These are phyloP conservation scores for Pampus argenteus DNA, from an alignment of 2,797 vertebrate species.

Conservation along the genomic window DNA sequence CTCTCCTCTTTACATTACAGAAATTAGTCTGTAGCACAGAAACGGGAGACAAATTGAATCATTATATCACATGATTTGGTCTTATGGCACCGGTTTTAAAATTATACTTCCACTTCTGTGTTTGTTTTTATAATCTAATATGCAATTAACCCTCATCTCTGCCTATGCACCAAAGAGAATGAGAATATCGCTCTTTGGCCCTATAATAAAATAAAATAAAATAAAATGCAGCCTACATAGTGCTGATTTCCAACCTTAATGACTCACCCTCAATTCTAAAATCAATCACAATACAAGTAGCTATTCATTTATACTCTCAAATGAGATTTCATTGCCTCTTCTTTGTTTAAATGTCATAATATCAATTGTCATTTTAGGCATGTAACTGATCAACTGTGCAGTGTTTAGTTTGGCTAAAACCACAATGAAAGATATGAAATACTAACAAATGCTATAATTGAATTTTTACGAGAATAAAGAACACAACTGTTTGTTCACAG, in stretches of 20 bases:
- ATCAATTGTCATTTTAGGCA: background rate
- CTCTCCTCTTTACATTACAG: conserved; percentile 29
- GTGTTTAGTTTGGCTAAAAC: background rate
- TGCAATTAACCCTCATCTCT: background rate
- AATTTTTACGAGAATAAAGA: conserved; percentile 18
- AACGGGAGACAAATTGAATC: conserved; percentile 26
- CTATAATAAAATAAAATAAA: conserved; percentile 17
- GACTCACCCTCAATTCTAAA: conserved; percentile 27
- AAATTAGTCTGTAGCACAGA: conserved; percentile 30
- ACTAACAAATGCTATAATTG: background rate
- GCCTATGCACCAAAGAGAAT: conserved; percentile 11
- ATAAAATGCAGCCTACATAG: background rate
- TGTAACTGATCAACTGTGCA: background rate
- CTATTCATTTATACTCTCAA: conserved; percentile 10
- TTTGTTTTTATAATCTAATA: background rate
- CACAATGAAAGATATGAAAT: background rate
- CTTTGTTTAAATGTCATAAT: background rate
- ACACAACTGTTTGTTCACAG: conserved; percentile 64
- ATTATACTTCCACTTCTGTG: conserved; percentile 1
- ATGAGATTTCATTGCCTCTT: background rate
- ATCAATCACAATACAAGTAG: conserved; percentile 19
- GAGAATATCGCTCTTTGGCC: conserved; percentile 2
- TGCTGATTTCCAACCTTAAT: background rate
- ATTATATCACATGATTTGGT: conserved; percentile 28
- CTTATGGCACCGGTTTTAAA: conserved; percentile 7